Evolutionary conservation across 2,797 vertebrate species (phyloP).

Genomic region (Corythornis leucogaster): DNA sequence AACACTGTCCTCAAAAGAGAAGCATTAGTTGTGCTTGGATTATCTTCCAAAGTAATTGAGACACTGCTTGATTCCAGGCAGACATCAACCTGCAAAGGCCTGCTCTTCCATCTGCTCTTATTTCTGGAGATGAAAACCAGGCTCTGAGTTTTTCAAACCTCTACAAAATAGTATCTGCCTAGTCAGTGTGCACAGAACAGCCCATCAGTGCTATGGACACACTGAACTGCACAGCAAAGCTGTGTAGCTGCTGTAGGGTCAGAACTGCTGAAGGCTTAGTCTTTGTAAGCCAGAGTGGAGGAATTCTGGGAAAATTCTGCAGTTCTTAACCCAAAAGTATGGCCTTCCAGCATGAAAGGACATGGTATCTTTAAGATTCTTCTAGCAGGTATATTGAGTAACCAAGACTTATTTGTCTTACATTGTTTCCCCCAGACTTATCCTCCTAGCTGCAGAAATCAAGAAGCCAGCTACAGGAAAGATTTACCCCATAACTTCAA

Average conservation of each 20-base stretch:
- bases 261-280: not conserved
- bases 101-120: constrained; percentile 9
- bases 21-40: constrained; percentile 55
- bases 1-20: constrained; percentile 40
- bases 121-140: not conserved
- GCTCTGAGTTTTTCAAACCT: not conserved
- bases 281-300: not conserved
- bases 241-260: not conserved
- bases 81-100: not conserved
- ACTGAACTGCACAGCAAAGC: not conserved
- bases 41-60: constrained; percentile 43
- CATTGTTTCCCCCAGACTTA: not conserved
- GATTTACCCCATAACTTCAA: not conserved
- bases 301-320: not conserved
- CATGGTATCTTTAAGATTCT: not conserved
- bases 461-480: not conserved
- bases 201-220: not conserved
- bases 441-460: not conserved
- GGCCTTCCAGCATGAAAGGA: not conserved
- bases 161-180: not conserved
- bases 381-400: not conserved
- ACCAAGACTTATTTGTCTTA: not conserved
- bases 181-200: not conserved
- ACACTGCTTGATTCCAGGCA: constrained; percentile 24
- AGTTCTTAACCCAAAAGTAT: not conserved